phyloP scores from a whole-genome alignment of 2,888 invertebrate genomes.

The Nebria brevicollis region DNA sequence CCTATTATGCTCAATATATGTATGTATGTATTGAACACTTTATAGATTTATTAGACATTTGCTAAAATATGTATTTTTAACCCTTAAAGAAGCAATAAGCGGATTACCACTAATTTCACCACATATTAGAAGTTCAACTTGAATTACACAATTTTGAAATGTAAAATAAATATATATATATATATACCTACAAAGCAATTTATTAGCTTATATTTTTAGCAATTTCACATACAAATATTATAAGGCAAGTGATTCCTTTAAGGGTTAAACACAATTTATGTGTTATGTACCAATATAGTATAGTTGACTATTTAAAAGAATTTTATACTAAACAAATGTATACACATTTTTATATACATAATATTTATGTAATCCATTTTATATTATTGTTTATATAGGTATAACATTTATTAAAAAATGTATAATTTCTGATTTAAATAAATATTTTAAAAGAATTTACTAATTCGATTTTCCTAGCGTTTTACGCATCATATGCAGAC shows the following conservation, averaged over 20 bases:
- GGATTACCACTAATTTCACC: too few relatives aligned
- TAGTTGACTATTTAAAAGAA: not conserved
- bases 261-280: not conserved
- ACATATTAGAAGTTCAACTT: not conserved
- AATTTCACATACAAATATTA: not conserved
- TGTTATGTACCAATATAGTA: not conserved
- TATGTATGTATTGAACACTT: not conserved
- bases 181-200: too few relatives aligned
- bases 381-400: not conserved
- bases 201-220: not conserved
- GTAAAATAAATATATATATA: too few relatives aligned
- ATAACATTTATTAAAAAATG: not conserved
- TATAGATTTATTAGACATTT: too few relatives aligned
- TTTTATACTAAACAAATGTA: not conserved
- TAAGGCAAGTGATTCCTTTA: not conserved
- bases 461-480: not conserved
- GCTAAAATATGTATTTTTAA: too few relatives aligned
- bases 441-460: not conserved
- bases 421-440: not conserved
- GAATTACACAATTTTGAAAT: too few relatives aligned
- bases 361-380: not conserved
- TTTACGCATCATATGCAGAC: not conserved
- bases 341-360: slow-evolving; percentile 8
- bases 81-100: too few relatives aligned
- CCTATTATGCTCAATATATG: not conserved